Conservation (phyloP, 2,888 invertebrate species). For the Augiades crinisus region DNA sequence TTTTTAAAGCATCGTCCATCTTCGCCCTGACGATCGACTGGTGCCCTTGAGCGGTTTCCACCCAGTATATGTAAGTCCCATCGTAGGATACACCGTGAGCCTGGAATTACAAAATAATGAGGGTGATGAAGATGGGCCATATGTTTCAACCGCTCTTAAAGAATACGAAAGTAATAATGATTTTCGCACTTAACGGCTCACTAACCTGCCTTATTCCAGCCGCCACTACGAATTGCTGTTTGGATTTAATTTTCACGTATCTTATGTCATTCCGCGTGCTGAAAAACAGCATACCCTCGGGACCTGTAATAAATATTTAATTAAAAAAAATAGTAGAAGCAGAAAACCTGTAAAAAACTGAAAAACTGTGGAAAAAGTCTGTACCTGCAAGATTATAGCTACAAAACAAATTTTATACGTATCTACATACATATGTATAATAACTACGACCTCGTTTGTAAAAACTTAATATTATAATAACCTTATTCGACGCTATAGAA, state of each 20-base stretch:
- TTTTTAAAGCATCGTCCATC: constrained; percentile 79
- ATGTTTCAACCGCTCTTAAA: no score
- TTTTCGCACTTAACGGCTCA: background rate
- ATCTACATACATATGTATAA: no score
- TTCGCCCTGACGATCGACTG: constrained; percentile 86
- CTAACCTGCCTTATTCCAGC: constrained; percentile 56
- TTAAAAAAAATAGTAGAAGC: no score
- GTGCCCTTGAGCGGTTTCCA: constrained; percentile 85
- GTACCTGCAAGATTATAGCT: no score
- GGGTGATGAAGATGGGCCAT: no score
- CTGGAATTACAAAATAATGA: constrained; percentile 37
- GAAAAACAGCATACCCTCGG: constrained; percentile 86
- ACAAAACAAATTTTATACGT: no score
- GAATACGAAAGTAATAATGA: background rate
- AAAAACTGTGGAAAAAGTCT: no score
- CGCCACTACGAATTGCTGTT: constrained; percentile 60
- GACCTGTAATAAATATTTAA: constrained; percentile 54
- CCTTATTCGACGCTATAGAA: no score
- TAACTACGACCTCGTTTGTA: no score
- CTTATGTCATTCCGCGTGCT: constrained; percentile 84
- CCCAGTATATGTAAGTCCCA: constrained; percentile 88
- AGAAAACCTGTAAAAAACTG: background rate
- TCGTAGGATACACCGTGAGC: constrained; percentile 86
- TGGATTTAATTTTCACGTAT: constrained; percentile 81
- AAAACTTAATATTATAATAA: no score